Percentiles rank a stretch among this genome's conserved stretches.
phyloP scores from a whole-genome alignment of 2,113 vertebrate genomes.

The Trogon surrucura region DNA sequence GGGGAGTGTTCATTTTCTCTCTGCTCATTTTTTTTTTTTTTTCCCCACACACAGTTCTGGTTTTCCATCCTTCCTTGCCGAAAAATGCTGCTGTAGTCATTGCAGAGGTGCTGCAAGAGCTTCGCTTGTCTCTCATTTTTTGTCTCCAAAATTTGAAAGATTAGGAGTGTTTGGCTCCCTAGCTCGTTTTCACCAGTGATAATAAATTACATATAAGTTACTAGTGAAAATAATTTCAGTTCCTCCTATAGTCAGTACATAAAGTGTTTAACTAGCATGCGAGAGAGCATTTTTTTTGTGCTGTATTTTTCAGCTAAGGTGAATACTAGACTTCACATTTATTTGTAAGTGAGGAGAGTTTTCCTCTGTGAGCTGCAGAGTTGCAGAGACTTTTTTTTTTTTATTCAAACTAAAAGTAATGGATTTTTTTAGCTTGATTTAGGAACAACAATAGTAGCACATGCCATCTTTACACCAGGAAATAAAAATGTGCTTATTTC shows the following conservation, averaged over 20 bases:
- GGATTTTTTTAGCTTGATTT: not conserved
- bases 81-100: not conserved
- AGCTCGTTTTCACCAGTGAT: not conserved
- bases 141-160: not conserved
- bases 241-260: not conserved
- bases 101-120: not conserved
- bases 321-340: not conserved
- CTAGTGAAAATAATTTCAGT: not conserved
- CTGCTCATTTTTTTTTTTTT: not conserved
- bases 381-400: not conserved
- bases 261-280: not conserved
- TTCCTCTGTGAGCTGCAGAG: not conserved
- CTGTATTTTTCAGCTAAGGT: not conserved
- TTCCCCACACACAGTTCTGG: not conserved
- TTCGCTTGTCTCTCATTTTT: not conserved
- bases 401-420: not conserved
- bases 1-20: not conserved
- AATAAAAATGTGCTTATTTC: not conserved
- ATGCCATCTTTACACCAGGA: not conserved
- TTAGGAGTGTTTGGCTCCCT: not conserved
- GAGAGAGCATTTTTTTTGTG: not conserved
- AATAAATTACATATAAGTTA: not conserved
- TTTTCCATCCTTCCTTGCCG: not conserved
- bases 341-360: not conserved
- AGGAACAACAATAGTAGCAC: not conserved